A percentile compares a stretch with the other conserved stretches of the same genome.
These are phyloP conservation scores for Cerastoderma edule DNA, from an alignment of 2,888 invertebrate species.

Conservation along the genomic window DNA sequence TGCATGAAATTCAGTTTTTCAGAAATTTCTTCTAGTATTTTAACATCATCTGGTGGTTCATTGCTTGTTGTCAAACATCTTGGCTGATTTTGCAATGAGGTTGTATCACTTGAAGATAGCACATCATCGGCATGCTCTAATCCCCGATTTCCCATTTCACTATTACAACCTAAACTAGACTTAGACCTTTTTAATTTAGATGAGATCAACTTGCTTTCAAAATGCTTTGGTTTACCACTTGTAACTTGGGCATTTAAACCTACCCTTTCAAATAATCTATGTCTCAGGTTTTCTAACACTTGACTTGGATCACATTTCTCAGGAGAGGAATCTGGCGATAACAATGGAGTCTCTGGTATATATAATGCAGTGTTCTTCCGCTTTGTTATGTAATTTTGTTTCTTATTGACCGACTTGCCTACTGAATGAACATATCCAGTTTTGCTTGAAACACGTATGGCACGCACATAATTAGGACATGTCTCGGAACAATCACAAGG, in stretches of 20 bases:
- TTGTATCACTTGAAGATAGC: no score
- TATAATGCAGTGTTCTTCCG: no score
- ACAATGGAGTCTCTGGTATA: no score
- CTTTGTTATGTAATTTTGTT: constrained; percentile 19
- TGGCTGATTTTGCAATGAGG: not conserved
- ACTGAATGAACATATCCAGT: constrained; percentile 52
- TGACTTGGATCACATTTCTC: constrained; percentile 36
- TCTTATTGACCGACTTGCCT: constrained; percentile 52
- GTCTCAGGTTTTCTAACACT: constrained; percentile 45
- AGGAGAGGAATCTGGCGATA: constrained; percentile 30
- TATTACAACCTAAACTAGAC: not conserved
- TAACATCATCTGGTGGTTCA: not conserved
- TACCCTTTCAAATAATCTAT: constrained; percentile 52
- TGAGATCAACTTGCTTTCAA: constrained; percentile 54
- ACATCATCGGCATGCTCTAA: no score
- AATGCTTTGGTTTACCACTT: constrained; percentile 40
- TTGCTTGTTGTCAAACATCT: constrained; percentile 31
- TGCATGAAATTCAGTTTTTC: constrained; percentile 40
- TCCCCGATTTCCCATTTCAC: no score
- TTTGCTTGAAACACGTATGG: not conserved
- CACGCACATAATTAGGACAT: no score
- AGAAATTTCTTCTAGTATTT: constrained; percentile 52
- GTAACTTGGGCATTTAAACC: constrained; percentile 41
- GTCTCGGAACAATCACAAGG: no score
- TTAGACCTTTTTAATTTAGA: constrained; percentile 36